Evolutionary conservation across 30 jellyfish, hydroid and myxozoan species (phyloP), one percentile per base, ranked within the genome.

Genomic region (Sanderia malayensis): DNA sequence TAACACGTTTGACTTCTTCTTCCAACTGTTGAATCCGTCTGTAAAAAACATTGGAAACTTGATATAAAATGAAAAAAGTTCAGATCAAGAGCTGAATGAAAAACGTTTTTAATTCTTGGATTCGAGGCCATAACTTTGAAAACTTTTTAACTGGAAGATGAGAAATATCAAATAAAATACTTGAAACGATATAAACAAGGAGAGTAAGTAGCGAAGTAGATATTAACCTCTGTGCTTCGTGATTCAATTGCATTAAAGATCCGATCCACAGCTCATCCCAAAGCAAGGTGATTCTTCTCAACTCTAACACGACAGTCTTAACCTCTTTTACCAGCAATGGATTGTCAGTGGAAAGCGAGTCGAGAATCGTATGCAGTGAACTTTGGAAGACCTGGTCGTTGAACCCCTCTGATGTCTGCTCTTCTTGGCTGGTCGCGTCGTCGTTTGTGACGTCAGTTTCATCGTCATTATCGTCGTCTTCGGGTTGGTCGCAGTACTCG

Each of bases 191-290:
- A n/a, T n/a, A n/a, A n/a, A n/a, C n/a, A n/a, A n/a, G n/a, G n/a
- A n/a, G n/a, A n/a, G n/a, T n/a, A n/a, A n/a, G n/a, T n/a, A n/a
- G 74, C 20, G 4, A 61, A 61, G 46, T 6, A 18, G 74, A 24
- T 4, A 31, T 7, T 29, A 71, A 84, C 96, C 95, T 74, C 76
- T 93, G 99, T 2, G 99, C 96, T 57, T 93, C 99, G 49, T 93
- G 99, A 49, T 85, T 95, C 57, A 93, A 79, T 61, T 93, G 99
- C 74, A 95, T 68, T 11, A 93, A 67, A 2, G 99, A 93, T 31
- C 99, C 99, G 30, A 93, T 68, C 99, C 99, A 93, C 44, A 93
- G 77, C 72, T 93, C 99, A 71, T 93, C 99, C 99, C 99, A 93
- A 4, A 93, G 87, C 44, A 93, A 73, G 0, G 99, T 93, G 22